Conservation (phyloP, 2,797 vertebrate species). For the Aythya fuligula region DNA sequence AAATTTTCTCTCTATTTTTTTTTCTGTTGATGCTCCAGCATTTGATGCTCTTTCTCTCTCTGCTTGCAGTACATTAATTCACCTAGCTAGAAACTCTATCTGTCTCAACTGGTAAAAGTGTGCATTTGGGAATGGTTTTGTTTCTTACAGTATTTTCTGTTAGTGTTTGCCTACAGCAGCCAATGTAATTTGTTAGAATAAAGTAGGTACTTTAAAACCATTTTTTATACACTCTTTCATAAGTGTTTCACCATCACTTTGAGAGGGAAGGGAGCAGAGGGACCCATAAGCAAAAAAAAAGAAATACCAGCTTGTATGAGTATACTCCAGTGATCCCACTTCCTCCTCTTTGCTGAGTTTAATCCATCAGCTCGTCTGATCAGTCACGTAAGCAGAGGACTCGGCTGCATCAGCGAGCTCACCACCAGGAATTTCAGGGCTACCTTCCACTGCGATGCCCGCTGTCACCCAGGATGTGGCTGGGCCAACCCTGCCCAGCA, state of each 20-base stretch:
- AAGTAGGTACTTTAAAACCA: not conserved
- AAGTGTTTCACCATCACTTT: not conserved
- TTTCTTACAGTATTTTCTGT: not conserved
- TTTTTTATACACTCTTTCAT: not conserved
- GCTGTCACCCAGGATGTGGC: not conserved
- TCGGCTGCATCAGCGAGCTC: not conserved
- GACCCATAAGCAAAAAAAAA: conserved; percentile 13
- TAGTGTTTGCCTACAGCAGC: not conserved
- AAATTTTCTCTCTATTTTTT: not conserved
- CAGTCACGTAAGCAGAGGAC: not conserved
- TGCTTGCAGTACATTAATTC: conserved; percentile 4
- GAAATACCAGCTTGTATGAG: not conserved
- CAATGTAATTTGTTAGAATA: conserved; percentile 32
- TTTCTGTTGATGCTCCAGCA: not conserved
- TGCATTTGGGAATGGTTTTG: conserved; percentile 15
- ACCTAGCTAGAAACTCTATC: conserved; percentile 11
- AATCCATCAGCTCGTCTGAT: not conserved
- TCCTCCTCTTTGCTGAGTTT: not conserved
- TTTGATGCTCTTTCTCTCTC: not conserved
- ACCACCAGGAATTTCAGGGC: not conserved
- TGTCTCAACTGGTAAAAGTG: not conserved
- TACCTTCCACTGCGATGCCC: not conserved
- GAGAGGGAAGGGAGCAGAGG: conserved; percentile 6
- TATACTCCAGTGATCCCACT: not conserved
- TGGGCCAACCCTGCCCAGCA: not conserved